Conservation (phyloP, 2,888 invertebrate species). For the Sphinx pinastri region DNA sequence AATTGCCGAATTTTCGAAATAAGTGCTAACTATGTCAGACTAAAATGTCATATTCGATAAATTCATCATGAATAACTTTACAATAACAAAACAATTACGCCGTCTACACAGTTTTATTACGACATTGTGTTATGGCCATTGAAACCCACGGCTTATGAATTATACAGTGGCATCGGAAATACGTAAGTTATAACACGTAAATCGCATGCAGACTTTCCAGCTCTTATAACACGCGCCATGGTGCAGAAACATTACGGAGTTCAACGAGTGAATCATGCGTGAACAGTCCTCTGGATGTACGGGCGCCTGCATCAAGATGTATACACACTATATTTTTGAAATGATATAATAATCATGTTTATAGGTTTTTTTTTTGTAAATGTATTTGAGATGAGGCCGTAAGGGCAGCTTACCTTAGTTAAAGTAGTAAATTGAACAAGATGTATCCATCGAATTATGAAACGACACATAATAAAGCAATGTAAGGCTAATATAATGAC, state of each 20-base stretch:
- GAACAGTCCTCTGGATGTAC: background rate
- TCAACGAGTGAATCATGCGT: conserved; percentile 2
- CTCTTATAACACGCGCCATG: conserved; percentile 9
- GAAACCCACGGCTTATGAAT: background rate
- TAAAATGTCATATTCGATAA: background rate
- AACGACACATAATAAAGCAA: no score
- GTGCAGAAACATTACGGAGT: conserved; percentile 18
- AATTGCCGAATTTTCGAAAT: no score
- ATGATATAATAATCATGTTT: no score
- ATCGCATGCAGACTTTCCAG: conserved; percentile 8
- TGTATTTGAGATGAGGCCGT: no score
- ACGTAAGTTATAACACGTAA: background rate
- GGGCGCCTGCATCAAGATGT: background rate
- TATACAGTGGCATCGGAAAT: background rate
- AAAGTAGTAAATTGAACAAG: no score
- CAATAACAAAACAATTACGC: background rate
- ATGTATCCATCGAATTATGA: no score
- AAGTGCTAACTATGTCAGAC: no score
- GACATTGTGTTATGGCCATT: background rate
- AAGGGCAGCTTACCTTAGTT: no score
- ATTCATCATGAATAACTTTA: background rate
- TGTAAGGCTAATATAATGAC: conserved; percentile 52
- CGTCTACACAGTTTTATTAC: no score
- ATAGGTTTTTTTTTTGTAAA: no score
- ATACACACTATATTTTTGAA: background rate